Evolutionary conservation across 2,113 vertebrate species (phyloP), one percentile per base, ranked within the genome.

Genomic region (Zootoca vivipara): DNA sequence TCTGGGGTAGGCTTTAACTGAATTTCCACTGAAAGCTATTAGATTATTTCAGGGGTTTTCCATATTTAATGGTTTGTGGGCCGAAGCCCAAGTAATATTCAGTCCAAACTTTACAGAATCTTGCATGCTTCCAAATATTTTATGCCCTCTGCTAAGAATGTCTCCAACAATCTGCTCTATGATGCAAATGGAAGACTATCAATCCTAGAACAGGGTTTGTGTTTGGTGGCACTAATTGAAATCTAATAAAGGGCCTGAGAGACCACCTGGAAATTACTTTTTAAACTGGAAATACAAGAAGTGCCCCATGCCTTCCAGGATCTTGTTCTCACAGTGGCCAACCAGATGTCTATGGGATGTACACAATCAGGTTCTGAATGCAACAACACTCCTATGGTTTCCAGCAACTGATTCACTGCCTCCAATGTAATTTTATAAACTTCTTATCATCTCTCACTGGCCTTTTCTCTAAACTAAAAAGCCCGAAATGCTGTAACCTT

Each of bases 1-100:
- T 77, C 62, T 35, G 58, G 16, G 40, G 30, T 56, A 83, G 62
- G 1, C 46, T 5, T 67, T 83, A 77, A 88, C 22, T 77, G 58
- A 83, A 83, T 77, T 77, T 88, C 73, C 35, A 82, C 75, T 77
- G 40, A 67, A 88, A 67, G 75, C 56, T 33, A 82, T 75, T 73
- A 65, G 30, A 64, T 75, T 88, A 65, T 67, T 88, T 40, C 26
- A 77, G 70, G 83, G 24, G n/a, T 83, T 35, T n/a, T 83, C 72
- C 58, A 28, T 67, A 75, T 56, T 64, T 77, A 83, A 88, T 88
- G n/a, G 62, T 52, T 83, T 77, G 33, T 82, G 58, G 87, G 22
- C 73, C 83, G 62, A 82, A 77, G 20, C 70, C 79, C 56, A 87
- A 82, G 30, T 87, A 18, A 75, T 75, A 82, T 82, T 62, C 56